Evolutionary conservation across 2,888 invertebrate genomes (phyloP).

Genomic region (Belgica antarctica): DNA sequence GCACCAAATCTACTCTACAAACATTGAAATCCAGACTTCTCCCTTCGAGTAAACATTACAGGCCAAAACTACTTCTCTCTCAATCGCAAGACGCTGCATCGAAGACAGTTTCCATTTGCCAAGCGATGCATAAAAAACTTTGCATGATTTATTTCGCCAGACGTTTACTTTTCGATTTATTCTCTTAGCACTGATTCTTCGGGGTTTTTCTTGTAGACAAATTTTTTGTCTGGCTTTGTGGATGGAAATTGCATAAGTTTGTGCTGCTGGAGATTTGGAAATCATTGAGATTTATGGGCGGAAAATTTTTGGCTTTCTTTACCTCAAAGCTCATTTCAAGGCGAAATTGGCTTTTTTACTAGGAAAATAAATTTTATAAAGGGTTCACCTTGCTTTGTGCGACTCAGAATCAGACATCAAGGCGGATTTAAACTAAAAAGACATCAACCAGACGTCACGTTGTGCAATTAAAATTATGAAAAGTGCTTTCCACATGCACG

Average conservation of each 20-base stretch:
- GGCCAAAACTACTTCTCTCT: too few relatives aligned
- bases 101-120: neutral
- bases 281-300: slow-evolving; percentile 8
- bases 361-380: too few relatives aligned
- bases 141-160: neutral
- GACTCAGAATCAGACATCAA: neutral
- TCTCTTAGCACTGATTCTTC: too few relatives aligned
- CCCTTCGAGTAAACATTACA: too few relatives aligned
- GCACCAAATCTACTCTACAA: too few relatives aligned
- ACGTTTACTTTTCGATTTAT: slow-evolving; percentile 11
- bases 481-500: neutral
- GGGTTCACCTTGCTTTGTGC: too few relatives aligned
- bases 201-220: neutral
- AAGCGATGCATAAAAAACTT: neutral
- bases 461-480: neutral
- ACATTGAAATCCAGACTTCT: too few relatives aligned
- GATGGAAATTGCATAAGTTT: neutral
- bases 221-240: neutral
- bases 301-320: neutral
- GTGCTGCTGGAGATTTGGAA: neutral
- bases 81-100: too few relatives aligned
- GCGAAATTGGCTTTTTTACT: neutral
- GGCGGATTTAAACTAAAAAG: neutral
- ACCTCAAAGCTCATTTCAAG: neutral
- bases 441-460: neutral